These are phyloP conservation scores for Smutsia gigantea DNA, from an alignment of 2,797 vertebrate genomes.

Conservation along the genomic window DNA sequence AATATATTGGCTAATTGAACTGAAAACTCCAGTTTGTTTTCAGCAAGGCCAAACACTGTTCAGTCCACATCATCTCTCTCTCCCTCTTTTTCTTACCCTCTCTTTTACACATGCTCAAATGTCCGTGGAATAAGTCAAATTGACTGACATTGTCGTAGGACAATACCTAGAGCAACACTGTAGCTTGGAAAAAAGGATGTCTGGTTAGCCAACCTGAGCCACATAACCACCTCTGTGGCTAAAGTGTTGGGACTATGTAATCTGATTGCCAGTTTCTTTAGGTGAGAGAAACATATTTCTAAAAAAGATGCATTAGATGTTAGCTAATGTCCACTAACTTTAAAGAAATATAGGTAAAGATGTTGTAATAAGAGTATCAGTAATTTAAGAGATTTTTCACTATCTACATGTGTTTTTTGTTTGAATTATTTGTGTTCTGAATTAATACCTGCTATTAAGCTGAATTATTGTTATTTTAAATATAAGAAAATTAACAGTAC, in stretches of 20 bases:
- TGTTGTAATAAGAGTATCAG: background rate
- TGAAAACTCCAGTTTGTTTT: background rate
- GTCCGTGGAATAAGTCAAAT: background rate
- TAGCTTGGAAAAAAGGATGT: background rate
- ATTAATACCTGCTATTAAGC: background rate
- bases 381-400: background rate
- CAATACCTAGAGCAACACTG: background rate
- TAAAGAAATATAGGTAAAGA: background rate
- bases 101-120: background rate
- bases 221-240: background rate
- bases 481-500: background rate
- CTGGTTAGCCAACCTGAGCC: background rate
- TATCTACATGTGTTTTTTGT: background rate
- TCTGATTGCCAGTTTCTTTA: background rate
- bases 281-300: background rate
- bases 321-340: background rate
- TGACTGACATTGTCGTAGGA: background rate
- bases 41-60: background rate
- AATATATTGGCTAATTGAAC: background rate
- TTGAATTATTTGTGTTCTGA: constrained; percentile 8
- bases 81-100: background rate
- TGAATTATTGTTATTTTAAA: constrained; percentile 29
- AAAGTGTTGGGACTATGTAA: background rate
- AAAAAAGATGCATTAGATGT: background rate
- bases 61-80: background rate